Percentiles rank a stretch among this genome's conserved stretches.
phyloP scores from a whole-genome alignment of 2,888 invertebrate species.

The Meandrusa payeni region DNA sequence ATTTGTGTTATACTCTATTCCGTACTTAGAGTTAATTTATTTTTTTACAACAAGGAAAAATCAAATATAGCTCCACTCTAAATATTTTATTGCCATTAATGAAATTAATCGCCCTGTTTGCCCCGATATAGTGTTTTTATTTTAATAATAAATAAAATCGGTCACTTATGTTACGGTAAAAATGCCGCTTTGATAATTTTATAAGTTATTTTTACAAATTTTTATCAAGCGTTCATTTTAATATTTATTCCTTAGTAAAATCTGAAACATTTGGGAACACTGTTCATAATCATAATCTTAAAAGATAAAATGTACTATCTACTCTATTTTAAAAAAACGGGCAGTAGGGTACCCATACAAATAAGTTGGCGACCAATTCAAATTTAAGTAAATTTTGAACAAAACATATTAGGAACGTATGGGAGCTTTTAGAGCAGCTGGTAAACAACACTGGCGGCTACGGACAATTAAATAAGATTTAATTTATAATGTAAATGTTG shows the following conservation, averaged over 20 bases:
- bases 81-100: slow-evolving; percentile 3
- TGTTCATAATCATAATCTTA: background rate
- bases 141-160: too few relatives aligned
- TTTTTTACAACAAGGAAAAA: background rate
- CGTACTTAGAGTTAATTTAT: slow-evolving; percentile 12
- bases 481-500: slow-evolving; percentile 19
- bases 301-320: background rate
- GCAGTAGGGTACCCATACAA: slow-evolving; percentile 2
- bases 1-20: background rate
- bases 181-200: slow-evolving; percentile 33
- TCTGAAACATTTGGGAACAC: slow-evolving; percentile 6
- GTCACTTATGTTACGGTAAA: slow-evolving; percentile 27
- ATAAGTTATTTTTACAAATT: too few relatives aligned
- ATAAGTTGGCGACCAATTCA: background rate
- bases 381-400: background rate
- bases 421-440: background rate
- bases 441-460: background rate
- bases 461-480: background rate
- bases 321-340: background rate
- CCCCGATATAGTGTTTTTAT: too few relatives aligned
- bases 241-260: too few relatives aligned
- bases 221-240: too few relatives aligned
- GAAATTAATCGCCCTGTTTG: background rate
- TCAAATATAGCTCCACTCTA: background rate
- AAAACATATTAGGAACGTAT: background rate